Evolutionary conservation across 2,797 vertebrate genomes (phyloP).

Genomic region (Rhinogobio ventralis): DNA sequence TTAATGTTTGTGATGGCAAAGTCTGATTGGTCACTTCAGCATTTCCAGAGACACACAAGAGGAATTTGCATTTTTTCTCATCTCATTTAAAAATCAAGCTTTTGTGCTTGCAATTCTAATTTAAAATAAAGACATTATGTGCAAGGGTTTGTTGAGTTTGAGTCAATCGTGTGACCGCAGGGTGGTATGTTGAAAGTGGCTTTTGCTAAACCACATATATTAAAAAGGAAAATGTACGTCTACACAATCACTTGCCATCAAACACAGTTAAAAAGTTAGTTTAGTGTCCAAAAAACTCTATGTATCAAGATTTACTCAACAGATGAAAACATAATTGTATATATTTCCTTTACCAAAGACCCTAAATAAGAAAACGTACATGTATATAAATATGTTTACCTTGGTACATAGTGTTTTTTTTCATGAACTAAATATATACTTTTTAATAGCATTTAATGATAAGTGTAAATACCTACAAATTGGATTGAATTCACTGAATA

Average conservation of each 20-base stretch:
- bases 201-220: slow-evolving; percentile 83
- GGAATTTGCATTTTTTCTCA: slow-evolving; percentile 66
- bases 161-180: slow-evolving; percentile 77
- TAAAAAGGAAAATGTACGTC: slow-evolving; percentile 81
- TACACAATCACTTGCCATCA: slow-evolving; percentile 34
- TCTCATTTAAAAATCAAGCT: slow-evolving; percentile 88
- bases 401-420: slow-evolving; percentile 51
- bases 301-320: background rate
- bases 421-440: background rate
- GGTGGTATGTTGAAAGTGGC: slow-evolving; percentile 81
- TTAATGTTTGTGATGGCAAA: slow-evolving; percentile 76
- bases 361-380: slow-evolving; percentile 38
- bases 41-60: slow-evolving; percentile 83
- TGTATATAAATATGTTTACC: slow-evolving; percentile 82
- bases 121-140: slow-evolving; percentile 86
- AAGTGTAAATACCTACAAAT: slow-evolving; percentile 3
- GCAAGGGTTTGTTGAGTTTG: slow-evolving; percentile 74
- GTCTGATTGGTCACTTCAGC: slow-evolving; percentile 81
- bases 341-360: background rate
- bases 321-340: background rate
- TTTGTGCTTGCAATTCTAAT: slow-evolving; percentile 92
- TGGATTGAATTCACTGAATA: background rate
- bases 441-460: slow-evolving; percentile 12
- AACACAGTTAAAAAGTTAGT: background rate
- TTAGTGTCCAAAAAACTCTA: background rate